phyloP scores from a whole-genome alignment of 2,888 invertebrate species.

The Melieria picta region DNA sequence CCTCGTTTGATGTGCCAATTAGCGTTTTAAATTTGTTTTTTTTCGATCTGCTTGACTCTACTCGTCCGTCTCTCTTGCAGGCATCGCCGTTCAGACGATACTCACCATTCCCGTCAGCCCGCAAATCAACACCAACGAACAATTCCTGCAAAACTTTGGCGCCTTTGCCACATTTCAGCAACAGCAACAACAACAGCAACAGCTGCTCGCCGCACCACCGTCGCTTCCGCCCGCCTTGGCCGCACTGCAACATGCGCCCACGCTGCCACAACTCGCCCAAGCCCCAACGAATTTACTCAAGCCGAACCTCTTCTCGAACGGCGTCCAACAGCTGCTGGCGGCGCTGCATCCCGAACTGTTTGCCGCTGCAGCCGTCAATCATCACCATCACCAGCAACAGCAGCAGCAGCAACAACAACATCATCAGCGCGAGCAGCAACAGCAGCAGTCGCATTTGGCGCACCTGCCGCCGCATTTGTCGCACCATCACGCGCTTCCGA shows the following conservation, averaged over 20 bases:
- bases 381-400: slow-evolving; percentile 69
- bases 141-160: slow-evolving; percentile 65
- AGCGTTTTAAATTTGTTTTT: too few species aligned
- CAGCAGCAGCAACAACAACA: slow-evolving; percentile 67
- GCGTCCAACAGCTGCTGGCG: slow-evolving; percentile 79
- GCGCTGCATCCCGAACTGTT: slow-evolving; percentile 79
- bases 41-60: too few species aligned
- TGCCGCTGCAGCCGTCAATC: slow-evolving; percentile 62
- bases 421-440: slow-evolving; percentile 38
- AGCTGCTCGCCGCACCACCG: slow-evolving; percentile 43
- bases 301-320: slow-evolving; percentile 79
- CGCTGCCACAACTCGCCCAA: slow-evolving; percentile 59
- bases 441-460: slow-evolving; percentile 42
- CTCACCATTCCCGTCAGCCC: slow-evolving; percentile 91
- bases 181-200: slow-evolving; percentile 52
- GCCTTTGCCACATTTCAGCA: slow-evolving; percentile 57
- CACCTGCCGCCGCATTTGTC: slow-evolving; percentile 36
- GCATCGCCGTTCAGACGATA: slow-evolving; percentile 94
- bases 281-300: slow-evolving; percentile 78
- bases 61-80: slow-evolving; percentile 67
- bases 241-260: slow-evolving; percentile 61
- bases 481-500: slow-evolving; percentile 47
- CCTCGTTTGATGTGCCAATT: too few species aligned
- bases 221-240: slow-evolving; percentile 65
- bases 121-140: slow-evolving; percentile 80